Conservation (phyloP, 2,888 invertebrate genomes). For the Coelopa pilipes region DNA sequence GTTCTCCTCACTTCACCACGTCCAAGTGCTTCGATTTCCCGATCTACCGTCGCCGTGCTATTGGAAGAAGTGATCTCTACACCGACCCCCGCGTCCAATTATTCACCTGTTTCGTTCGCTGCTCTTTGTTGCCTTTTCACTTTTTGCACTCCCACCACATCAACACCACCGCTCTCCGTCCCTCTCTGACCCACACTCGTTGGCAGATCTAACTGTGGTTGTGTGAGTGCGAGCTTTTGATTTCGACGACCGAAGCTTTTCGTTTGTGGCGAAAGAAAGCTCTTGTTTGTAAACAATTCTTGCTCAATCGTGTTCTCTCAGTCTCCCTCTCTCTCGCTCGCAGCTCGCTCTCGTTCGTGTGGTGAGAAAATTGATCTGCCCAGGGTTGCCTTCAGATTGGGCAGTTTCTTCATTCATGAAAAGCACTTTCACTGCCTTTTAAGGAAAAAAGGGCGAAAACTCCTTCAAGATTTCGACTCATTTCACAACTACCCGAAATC, state of each 20-base stretch:
- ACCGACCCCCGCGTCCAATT: constrained; percentile 10
- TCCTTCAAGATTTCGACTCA: no score
- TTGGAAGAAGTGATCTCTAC: constrained; percentile 19
- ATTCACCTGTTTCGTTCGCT: constrained; percentile 30
- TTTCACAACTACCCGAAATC: no score
- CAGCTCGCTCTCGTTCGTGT: constrained; percentile 13
- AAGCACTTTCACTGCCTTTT: no score
- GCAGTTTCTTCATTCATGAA: no score
- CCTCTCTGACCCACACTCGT: constrained; percentile 18
- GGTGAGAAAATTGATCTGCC: no score
- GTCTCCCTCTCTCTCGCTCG: no score
- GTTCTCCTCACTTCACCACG: constrained; percentile 5
- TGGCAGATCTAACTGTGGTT: constrained; percentile 8
- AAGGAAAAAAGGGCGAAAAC: no score
- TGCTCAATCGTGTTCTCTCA: constrained; percentile 17
- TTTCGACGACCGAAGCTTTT: background rate
- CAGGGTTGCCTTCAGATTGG: no score
- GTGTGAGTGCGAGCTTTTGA: constrained; percentile 30
- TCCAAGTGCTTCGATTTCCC: constrained; percentile 20
- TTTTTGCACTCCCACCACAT: constrained; percentile 15
- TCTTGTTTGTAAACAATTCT: constrained; percentile 47
- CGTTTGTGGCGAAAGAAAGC: constrained; percentile 33
- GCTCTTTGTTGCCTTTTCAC: constrained; percentile 13
- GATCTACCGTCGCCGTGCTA: no score
- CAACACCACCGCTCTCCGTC: background rate